Evolutionary conservation across 2,888 invertebrate genomes (phyloP).

Genomic region (Harpagoxenus sublaevis): DNA sequence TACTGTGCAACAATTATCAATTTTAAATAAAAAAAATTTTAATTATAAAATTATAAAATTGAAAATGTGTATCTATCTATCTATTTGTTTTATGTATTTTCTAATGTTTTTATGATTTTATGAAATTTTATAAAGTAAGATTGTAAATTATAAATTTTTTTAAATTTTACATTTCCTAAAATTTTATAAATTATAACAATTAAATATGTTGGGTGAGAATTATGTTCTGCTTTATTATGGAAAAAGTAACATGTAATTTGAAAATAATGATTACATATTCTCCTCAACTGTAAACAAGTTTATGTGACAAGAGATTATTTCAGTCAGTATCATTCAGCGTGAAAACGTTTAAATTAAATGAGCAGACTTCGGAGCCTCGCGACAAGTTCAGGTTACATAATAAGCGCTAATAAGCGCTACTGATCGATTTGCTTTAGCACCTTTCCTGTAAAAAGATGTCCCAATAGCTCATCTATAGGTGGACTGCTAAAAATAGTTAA

Average conservation of each 20-base stretch:
- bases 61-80: neutral
- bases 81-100: neutral
- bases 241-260: neutral
- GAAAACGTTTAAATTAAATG: neutral
- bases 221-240: neutral
- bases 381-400: neutral
- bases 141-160: neutral
- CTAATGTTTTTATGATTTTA: neutral
- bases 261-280: neutral
- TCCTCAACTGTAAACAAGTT: neutral
- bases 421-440: constrained; percentile 4
- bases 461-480: constrained; percentile 68
- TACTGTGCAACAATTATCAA: neutral
- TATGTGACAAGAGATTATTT: neutral
- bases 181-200: neutral
- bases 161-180: neutral
- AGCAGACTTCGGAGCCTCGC: neutral
- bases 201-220: neutral
- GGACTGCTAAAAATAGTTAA: constrained; percentile 82
- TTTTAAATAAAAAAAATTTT: neutral
- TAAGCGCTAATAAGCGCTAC: neutral
- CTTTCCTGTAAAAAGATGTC: constrained; percentile 54
- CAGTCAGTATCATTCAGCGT: neutral
- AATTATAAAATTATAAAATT: neutral
- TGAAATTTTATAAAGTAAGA: neutral